Base-by-base conservation (phyloP, 2,888 invertebrate species). In the Salpingus planirostris region DNA sequence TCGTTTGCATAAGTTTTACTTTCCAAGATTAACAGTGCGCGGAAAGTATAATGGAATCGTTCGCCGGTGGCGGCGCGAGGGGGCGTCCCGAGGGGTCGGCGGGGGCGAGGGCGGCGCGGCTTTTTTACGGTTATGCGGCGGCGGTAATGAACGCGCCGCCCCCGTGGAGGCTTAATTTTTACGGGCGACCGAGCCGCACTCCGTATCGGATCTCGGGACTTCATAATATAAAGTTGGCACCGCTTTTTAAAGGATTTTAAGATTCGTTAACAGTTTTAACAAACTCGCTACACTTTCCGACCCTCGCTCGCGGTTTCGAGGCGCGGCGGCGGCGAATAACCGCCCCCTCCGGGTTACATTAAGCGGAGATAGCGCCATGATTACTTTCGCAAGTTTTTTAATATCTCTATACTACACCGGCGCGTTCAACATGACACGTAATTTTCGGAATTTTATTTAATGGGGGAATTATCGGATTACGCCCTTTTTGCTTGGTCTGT, bases 1-100 rank as follows among this genome's bases (percentile, higher is more conserved):
- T 62, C 61, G 62, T 64, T 64, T 64, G 63, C 63, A 64, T 64
- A 64, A 63, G 61, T 64, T 64, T 63, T 62, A 63, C 62, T 62
- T 62, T 60, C 59, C 58, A 60, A 62, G 62, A 64, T 64, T 64
- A 64, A 63, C 62, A 62, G 54, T 56, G 55, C 54, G 51, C 50
- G 54, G 57, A 60, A 62, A 60, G 60, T 60, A 60, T 62, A 60
- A 61, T 60, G 60, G 61, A 61, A 62, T 54, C 54, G 50, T 36
- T 29, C 29, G 36, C 26, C 27, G 31, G 34, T 24, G 22, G 15
- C 4, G 33, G 38, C 29, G 33, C 36, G 42, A 43, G 43, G 32
- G 36, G 50, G 40, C 33, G 40, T 18, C 18, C 36, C 40, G 44
- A 43, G 32, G 36, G 49, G 40, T 33, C 39, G 11, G 33, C 36